Evolutionary conservation across 1,140 invertebrate species (phyloP), one percentile per base, ranked within the genome.

Genomic region (Cydia pomonella): DNA sequence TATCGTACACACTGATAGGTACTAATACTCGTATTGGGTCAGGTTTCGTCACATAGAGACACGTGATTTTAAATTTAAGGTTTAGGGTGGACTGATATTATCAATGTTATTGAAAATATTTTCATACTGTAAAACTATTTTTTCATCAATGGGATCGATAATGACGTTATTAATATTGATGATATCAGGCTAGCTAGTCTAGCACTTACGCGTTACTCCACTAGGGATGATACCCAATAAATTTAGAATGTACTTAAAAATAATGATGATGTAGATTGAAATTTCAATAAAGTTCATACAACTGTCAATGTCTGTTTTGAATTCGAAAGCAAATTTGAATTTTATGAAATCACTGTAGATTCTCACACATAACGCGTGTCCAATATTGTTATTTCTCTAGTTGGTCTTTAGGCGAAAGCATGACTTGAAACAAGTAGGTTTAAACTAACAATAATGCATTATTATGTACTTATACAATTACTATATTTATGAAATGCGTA

Each of bases 381-480:
- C 38, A n/a, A 29, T 53, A 41, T 76, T 72, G 71, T 76, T 69
- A 63, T 76, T 76, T 89, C 88, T 88, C 87, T 88, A 81, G 84
- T 91, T 92, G 89, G 89, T 92, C 89, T 92, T 92, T 91, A 87
- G 91, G 89, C 77, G 74, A 82, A 77, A 84, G 89, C 89, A 92
- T 92, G 91, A 79, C 77, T 74, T 72, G 53, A 73, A 72, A 73
- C 73, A 73, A 25, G 47, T 72, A 62, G 47, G 53, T 53, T 25
- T 72, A 44, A 63, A 47, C 41, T 44, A 27, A 72, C 53, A 23
- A 76, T 73, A 59, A 76, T 73, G 27, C 62, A 73, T 73, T 33
- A 23, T 47, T 50, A 53, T 75, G 63, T 73, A 66, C 47, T 64
- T 76, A 76, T 73, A 76, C 53, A 73, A 33, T 64, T 64, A 76